Evolutionary conservation across 1,140 invertebrate genomes (phyloP), one percentile per base, ranked within the genome.

Genomic region (Trachymyrmex cornetzi): DNA sequence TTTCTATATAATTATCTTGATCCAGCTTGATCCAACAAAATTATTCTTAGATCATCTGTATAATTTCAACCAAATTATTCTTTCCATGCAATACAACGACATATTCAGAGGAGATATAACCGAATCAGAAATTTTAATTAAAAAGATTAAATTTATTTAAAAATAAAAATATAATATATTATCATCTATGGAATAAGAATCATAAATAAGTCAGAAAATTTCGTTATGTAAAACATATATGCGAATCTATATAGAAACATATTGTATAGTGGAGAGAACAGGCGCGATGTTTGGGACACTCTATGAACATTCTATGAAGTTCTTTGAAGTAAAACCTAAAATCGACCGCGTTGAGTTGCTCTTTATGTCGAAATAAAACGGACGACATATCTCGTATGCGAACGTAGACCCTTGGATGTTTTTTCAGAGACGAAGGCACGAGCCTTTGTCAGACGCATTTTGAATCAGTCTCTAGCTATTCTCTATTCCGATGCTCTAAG

Each of bases 391-490:
- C 72, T 90, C 66, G n/a, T 69, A 64, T 64, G 63, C 50, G 38
- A 72, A 86, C 71, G 90, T 91, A 90, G 79, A 16, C 79, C 48
- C 53, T 88, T 66, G 91, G 87, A 92, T 93, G 88, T 93, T 93
- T 92, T 93, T 86, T 85, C 87, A 93, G 72, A 82, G 85, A 75
- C 74, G 38, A 14, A 50, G 77, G 67, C 44, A 64, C 87, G 7
- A 57, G 77, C 44, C 82, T 91, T 91, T 91, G 89, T 91, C 44
- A 79, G 53, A 27, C 72, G 48, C 27, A 87, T 77, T 89, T 90
- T 79, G 34, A 69, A 80, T 63, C 72, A 55, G 72, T 11, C 86
- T 59, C 57, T 30, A 79, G 75, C 75, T 44, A 75, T 90, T 71
- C 34, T 16, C 16, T 75, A 75, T 79, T 44, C 24, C 24, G 48